phyloP scores from a whole-genome alignment of 2,888 invertebrate species.

The Drosophila gaucha region DNA sequence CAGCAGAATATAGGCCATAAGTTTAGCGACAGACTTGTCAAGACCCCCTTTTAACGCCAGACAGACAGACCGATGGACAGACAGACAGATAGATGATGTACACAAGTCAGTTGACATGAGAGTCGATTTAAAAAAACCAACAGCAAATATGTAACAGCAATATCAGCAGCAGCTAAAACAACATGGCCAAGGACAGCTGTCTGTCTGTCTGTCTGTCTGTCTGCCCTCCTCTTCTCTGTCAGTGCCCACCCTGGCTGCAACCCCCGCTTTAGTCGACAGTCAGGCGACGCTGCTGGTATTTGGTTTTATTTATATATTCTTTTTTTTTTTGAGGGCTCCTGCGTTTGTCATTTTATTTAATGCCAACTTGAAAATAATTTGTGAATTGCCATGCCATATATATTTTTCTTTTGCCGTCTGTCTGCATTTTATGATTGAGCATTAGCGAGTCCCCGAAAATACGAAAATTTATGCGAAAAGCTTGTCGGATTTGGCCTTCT shows the following conservation, averaged over 20 bases:
- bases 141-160: slow-evolving; percentile 62
- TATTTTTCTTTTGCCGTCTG: slow-evolving; percentile 26
- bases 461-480: slow-evolving; percentile 61
- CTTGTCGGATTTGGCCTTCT: background rate
- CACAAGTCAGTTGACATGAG: slow-evolving; percentile 74
- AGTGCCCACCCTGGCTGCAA: background rate
- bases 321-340: slow-evolving; percentile 31
- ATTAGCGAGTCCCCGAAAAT: slow-evolving; percentile 57
- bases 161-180: slow-evolving; percentile 53
- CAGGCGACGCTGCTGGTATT: slow-evolving; percentile 33
- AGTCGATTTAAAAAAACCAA: slow-evolving; percentile 76
- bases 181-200: slow-evolving; percentile 50
- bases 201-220: slow-evolving; percentile 19
- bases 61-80: slow-evolving; percentile 27
- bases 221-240: background rate
- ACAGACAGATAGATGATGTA: slow-evolving; percentile 62
- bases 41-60: slow-evolving; percentile 5
- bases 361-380: slow-evolving; percentile 78
- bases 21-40: slow-evolving; percentile 51
- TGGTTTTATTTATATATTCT: slow-evolving; percentile 24
- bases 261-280: slow-evolving; percentile 15
- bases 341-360: slow-evolving; percentile 78
- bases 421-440: slow-evolving; percentile 70
- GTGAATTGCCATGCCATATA: slow-evolving; percentile 77
- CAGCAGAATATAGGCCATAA: slow-evolving; percentile 73